These are phyloP conservation scores for Potamilus streckersoni DNA, from an alignment of 1,140 invertebrate genomes.

Conservation along the genomic window DNA sequence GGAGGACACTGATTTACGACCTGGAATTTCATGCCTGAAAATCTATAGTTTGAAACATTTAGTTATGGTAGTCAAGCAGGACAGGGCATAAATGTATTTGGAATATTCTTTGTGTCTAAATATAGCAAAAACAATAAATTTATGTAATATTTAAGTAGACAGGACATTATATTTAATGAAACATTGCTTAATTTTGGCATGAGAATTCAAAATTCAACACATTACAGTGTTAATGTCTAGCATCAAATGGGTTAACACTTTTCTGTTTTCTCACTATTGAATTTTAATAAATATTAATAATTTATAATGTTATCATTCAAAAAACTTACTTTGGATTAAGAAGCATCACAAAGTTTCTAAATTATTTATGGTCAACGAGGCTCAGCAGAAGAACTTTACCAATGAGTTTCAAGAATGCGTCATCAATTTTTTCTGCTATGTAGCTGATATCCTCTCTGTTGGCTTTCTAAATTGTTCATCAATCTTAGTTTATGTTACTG, in stretches of 20 bases:
- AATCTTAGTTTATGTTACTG: too few relatives aligned
- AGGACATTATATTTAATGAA: neutral
- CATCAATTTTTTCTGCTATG: too few relatives aligned
- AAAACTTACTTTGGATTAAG: conserved; percentile 4
- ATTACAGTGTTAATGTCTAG: neutral
- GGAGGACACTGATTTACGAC: too few relatives aligned
- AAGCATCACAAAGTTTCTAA: conserved; percentile 1
- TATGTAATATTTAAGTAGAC: neutral
- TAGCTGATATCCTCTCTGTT: too few relatives aligned
- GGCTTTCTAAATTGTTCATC: too few relatives aligned
- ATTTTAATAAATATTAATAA: neutral
- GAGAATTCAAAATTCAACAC: neutral
- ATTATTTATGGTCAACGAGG: neutral
- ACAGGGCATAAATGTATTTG: too few relatives aligned
- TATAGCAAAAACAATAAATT: too few relatives aligned
- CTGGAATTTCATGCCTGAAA: too few relatives aligned
- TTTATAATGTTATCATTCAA: neutral
- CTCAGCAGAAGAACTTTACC: neutral
- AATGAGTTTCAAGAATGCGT: neutral
- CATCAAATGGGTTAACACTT: neutral
- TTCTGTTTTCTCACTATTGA: neutral
- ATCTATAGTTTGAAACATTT: too few relatives aligned
- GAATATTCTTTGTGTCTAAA: too few relatives aligned
- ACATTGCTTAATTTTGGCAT: neutral
- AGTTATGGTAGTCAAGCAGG: too few relatives aligned